phyloP scores from a whole-genome alignment of 2,113 vertebrate species.

The Rhegmatorhina hoffmannsi region DNA sequence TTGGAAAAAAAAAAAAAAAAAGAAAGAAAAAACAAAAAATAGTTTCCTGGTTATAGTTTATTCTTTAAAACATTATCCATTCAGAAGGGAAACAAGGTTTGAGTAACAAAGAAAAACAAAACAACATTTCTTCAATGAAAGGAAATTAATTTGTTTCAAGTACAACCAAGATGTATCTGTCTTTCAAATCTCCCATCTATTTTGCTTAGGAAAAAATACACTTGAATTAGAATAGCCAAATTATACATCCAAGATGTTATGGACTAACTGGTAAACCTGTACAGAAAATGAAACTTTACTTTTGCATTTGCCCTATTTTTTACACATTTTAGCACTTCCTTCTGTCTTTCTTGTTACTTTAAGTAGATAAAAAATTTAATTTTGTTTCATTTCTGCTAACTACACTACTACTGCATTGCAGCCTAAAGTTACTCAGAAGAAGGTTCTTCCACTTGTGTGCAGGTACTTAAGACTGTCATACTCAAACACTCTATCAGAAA shows the following conservation, averaged over 20 bases:
- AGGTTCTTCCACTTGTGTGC: neutral
- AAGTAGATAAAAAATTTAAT: neutral
- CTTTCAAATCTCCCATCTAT: neutral
- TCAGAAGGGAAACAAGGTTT: neutral
- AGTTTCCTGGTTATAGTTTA: neutral
- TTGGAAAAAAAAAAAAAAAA: neutral
- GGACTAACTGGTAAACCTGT: neutral
- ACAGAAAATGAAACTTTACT: neutral
- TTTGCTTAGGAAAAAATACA: neutral
- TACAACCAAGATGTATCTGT: neutral
- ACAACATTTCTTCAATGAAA: neutral
- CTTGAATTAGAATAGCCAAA: neutral
- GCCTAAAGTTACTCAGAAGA: neutral
- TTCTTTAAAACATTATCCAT: neutral
- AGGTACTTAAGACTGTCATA: neutral
- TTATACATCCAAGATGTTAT: neutral
- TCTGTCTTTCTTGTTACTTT: neutral
- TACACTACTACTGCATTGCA: neutral
- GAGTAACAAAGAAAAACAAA: neutral
- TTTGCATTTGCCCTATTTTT: neutral
- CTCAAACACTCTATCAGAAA: neutral
- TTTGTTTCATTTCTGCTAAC: neutral
- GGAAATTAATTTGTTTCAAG: neutral
- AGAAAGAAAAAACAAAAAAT: neutral
- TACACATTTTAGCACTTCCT: neutral